Evolutionary conservation across 1,140 invertebrate genomes (phyloP), one percentile per base, ranked within the genome.

Genomic region (Drosophila equinoxialis): DNA sequence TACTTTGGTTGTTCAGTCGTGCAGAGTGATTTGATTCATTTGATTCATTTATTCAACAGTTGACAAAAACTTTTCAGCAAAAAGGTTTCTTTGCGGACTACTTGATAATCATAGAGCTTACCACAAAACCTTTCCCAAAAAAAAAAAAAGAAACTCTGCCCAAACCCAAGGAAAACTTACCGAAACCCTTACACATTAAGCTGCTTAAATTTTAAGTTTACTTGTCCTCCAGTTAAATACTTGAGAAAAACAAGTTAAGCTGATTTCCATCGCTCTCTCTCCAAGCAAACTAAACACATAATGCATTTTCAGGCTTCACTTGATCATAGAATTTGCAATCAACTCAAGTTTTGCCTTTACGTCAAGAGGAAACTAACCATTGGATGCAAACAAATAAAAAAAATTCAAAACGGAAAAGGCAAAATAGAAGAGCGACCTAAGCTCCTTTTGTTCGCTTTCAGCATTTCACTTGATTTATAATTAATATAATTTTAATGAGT

Each of bases 11-110:
- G 20, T 65, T 23, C 33, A 65, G 68, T 65, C 57, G 57, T 79
- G 76, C 73, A 79, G 54, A 79, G 71, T 23, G 76, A 75, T 75
- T 65, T 75, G 73, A 75, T 71, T 68, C 66, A 30, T 30, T 30
- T 30, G 35, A 78, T 74, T 74, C 67, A 72, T 71, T 71, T 78
- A 78, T 74, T 62, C 71, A 77, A 67, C 55, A 23, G 68, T 66
- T 77, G 64, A 74, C 37, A 51, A 51, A 51, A 51, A 20, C 45
- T 51, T 51, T 51, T 51, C 45, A 14, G 45, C 37, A 39, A 39
- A 39, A 39, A 39, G 37, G 37, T 37, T 37, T 39, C 11, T 39
- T 13, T 13, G 37, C 4, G 1, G 11, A 13, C 45, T 51, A 51
- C 17, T 23, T 51, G 45, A 51, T 51, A 51, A 51, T 23, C 45